Evolutionary conservation across 2,113 vertebrate species (phyloP), one percentile per base, ranked within the genome.

Genomic region (Alligator mississippiensis): DNA sequence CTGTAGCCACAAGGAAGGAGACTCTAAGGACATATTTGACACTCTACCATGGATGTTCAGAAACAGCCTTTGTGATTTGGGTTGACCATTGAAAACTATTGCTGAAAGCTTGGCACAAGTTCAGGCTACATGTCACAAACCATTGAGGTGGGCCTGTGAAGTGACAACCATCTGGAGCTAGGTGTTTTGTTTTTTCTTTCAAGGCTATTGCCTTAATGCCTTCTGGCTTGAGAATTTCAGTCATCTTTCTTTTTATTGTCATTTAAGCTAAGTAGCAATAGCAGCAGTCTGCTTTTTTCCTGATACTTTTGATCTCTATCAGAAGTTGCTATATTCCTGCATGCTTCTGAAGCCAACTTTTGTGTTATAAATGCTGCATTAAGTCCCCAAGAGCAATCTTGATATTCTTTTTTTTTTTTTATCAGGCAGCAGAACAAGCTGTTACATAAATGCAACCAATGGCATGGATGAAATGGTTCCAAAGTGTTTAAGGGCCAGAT

Each of bases 121-220:
- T 1, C 82, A 84, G 30, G 55, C 78, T 79, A 1, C 2, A 1
- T 90, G 76, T 88, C 90, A 90, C 1, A 1, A 94, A 89, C 5
- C 92, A 88, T 88, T 94, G 91, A 97, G 84, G 93, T 57, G 89
- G 88, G 72, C 83, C 91, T 95, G 57, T 83, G 80, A 86, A 89
- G 57, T 77, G 90, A 77, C 88, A 95, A 78, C 92, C 95, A 96
- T 93, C 88, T 95, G 96, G 87, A 94, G 59, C 24, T 66, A 92
- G 83, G 64, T 85, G 77, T 3, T n/a, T 80, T 88, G 92, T 63
- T 27, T 27, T 74, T 78, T 78, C 55, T 83, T 91, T 86, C n/a
- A 3, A 47, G 82, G 82, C 58, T 30, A 6, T 61, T 88, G 54
- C 62, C 72, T 91, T 84, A 22, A 70, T 91, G 79, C 64, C 47